Conservation (phyloP, 2,888 invertebrate genomes). For the Drosophila fulvimacula region DNA sequence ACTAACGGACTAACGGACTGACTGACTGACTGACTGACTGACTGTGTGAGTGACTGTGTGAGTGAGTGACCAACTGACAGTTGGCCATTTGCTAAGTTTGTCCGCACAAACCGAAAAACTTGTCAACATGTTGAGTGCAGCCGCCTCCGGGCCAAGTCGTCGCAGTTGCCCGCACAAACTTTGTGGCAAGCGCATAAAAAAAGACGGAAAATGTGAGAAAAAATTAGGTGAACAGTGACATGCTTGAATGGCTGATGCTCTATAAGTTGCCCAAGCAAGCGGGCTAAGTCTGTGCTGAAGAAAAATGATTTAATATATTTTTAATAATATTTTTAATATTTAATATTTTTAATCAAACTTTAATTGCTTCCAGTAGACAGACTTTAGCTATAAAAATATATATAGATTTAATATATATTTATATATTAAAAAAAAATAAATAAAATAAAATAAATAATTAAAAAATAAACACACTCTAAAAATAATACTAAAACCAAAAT, state of each 20-base stretch:
- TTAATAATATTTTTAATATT: too few relatives aligned
- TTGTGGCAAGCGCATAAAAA: constrained; percentile 30
- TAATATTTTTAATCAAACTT: too few relatives aligned
- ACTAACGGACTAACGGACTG: constrained; percentile 34
- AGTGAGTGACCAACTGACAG: constrained; percentile 45
- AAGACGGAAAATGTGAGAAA: not conserved
- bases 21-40: constrained; percentile 32
- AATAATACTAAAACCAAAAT: too few relatives aligned
- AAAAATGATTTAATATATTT: too few relatives aligned
- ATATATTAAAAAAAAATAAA: too few relatives aligned
- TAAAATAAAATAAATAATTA: too few relatives aligned
- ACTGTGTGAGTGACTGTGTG: constrained; percentile 35
- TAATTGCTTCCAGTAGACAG: too few relatives aligned
- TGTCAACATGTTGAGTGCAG: constrained; percentile 77
- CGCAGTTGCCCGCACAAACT: constrained; percentile 56
- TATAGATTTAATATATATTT: too few relatives aligned
- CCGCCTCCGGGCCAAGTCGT: constrained; percentile 47
- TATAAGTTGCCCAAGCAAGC: not conserved
- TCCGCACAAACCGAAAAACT: constrained; percentile 58
- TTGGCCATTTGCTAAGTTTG: constrained; percentile 66
- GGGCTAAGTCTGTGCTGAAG: not conserved
- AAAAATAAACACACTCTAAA: too few relatives aligned
- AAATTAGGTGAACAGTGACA: not conserved
- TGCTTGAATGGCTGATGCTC: constrained; percentile 3
- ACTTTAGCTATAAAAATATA: too few relatives aligned